Conservation (phyloP, 2,113 vertebrate species). For the Sebastes schlegelii region DNA sequence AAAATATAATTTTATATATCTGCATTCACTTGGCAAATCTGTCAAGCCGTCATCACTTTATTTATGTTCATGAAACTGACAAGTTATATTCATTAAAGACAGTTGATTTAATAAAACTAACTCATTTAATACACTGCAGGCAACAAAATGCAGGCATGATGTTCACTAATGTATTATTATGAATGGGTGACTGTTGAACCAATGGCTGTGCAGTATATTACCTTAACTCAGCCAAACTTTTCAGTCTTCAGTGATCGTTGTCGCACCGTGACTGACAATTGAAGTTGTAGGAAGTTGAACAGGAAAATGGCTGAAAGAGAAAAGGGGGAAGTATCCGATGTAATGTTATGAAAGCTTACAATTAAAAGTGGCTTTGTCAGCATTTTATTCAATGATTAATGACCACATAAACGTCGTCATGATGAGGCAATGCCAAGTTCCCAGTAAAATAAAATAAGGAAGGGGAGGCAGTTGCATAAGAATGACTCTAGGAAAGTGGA, state of each 20-base stretch:
- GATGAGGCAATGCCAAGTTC: not conserved
- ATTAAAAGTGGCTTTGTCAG: not conserved
- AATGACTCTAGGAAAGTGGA: too few relatives aligned
- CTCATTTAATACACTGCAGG: too few relatives aligned
- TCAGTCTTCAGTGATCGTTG: not conserved
- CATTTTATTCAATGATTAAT: not conserved
- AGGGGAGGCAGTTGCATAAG: too few relatives aligned
- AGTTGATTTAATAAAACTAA: too few relatives aligned
- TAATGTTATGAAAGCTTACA: not conserved
- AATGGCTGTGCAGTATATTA: not conserved
- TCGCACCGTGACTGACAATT: not conserved
- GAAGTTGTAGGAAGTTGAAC: not conserved
- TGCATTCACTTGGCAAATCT: too few relatives aligned
- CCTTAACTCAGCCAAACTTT: not conserved
- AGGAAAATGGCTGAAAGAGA: not conserved
- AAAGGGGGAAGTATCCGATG: not conserved
- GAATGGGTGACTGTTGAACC: not conserved
- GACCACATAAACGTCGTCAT: rapidly evolving
- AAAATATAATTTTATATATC: too few relatives aligned
- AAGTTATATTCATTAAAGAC: too few relatives aligned
- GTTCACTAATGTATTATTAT: not conserved
- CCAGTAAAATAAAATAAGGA: too few relatives aligned
- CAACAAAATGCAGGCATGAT: not conserved
- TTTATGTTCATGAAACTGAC: too few relatives aligned
- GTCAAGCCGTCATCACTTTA: too few relatives aligned